Evolutionary conservation across 1,140 invertebrate genomes (phyloP), one percentile per base, ranked within the genome.

Genomic region (Dryas iulia): DNA sequence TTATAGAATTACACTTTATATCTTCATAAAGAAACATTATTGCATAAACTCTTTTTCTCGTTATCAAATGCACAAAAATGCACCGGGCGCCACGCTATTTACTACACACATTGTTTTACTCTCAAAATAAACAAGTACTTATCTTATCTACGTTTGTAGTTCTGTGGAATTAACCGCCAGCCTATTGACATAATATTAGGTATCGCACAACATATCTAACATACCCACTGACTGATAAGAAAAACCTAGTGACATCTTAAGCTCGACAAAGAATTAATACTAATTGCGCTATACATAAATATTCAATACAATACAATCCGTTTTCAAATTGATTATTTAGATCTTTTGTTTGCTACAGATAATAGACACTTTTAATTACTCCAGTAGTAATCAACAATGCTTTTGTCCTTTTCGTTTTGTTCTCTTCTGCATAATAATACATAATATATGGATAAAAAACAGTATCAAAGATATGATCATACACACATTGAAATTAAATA

Each of bases 121-220:
- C 35, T 69, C 54, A 59, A 39, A 75, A 62, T 61, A 31, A 68
- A 71, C 59, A 78, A 71, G 66, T 65, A 68, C 53, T 47, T 79
- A 79, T 81, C 74, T 81, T 78, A 69, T 76, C 72, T 76, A 69
- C 59, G 65, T 52, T 53, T 71, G 65, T 74, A 71, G 60, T 73
- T 77, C 69, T 62, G 65, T 71, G 64, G 76, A 78, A 78, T 78
- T 61, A 67, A 59, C 77, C 73, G 72, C 63, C 70, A 73, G 61
- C 71, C 69, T 81, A 81, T 79, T 77, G 74, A 76, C 74, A 79
- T 65, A 75, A 52, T 66, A 64, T 39, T 62, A 62, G 62, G 73
- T 78, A 81, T 81, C 78, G 72, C 35, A 47, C 56, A 24, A 24
- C 18, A 23, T 58, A 52, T 66, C 39, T 61, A 26, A 54, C 33